Conservation (phyloP, 2,113 vertebrate genomes). For the Melanerpes formicivorus region DNA sequence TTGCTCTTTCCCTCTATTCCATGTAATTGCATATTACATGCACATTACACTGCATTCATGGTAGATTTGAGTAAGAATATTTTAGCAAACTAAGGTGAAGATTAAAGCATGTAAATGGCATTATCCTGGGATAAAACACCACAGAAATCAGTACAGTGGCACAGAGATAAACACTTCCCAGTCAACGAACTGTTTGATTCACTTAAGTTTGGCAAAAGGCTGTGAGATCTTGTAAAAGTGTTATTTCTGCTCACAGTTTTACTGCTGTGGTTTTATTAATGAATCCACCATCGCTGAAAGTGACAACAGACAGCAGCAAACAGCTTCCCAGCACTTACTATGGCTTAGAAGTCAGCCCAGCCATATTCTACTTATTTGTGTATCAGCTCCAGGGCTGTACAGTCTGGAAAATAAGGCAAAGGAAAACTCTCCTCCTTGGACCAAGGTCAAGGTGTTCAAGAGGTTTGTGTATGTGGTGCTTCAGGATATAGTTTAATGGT, state of each 20-base stretch:
- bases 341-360: background rate
- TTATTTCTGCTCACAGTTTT: background rate
- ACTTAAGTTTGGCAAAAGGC: background rate
- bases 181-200: background rate
- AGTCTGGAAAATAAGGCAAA: background rate
- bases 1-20: constrained; percentile 5
- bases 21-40: constrained; percentile 28
- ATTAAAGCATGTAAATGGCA: background rate
- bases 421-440: background rate
- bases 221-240: background rate
- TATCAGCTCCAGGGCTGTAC: background rate
- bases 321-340: background rate
- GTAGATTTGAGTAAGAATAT: constrained; percentile 1
- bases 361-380: rapidly evolving
- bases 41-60: background rate
- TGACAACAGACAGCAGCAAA: background rate
- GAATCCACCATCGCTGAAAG: background rate
- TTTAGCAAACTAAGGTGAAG: background rate
- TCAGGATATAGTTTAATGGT: no score
- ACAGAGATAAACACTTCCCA: background rate
- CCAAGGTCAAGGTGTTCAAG: background rate
- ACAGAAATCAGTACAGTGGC: background rate
- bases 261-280: background rate
- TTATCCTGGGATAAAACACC: background rate
- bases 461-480: no score